These are phyloP conservation scores for Amiota mariae DNA, from an alignment of 2,888 invertebrate species.

Conservation along the genomic window DNA sequence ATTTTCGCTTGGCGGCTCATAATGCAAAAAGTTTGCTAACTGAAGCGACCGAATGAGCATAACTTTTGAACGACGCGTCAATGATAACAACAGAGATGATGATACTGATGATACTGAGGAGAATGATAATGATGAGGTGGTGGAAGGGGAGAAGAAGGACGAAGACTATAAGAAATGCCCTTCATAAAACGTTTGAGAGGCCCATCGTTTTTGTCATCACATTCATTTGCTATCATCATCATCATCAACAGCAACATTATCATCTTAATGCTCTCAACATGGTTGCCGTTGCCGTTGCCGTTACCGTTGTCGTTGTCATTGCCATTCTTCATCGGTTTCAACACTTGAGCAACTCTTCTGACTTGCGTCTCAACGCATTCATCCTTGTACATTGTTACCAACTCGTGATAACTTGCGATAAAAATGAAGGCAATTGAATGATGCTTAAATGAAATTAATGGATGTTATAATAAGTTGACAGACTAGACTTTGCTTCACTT, in stretches of 20 bases:
- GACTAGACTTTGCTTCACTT: constrained; percentile 39
- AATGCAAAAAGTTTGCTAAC: constrained; percentile 13
- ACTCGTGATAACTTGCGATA: constrained; percentile 62
- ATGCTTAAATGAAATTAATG: constrained; percentile 69
- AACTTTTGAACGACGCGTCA: background rate
- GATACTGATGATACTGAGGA: background rate
- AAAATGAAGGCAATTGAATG: constrained; percentile 69
- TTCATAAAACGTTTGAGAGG: background rate
- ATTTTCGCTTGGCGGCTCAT: constrained; percentile 15
- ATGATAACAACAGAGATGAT: background rate
- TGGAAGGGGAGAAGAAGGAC: background rate
- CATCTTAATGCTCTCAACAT: background rate
- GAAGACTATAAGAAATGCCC: background rate
- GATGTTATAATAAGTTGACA: constrained; percentile 68
- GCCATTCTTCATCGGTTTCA: constrained; percentile 5
- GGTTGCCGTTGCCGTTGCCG: too few species aligned
- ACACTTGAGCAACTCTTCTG: constrained; percentile 9
- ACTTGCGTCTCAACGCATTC: constrained; percentile 25
- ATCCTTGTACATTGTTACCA: constrained; percentile 45
- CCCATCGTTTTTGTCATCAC: background rate
- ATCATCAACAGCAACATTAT: background rate
- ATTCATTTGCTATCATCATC: background rate
- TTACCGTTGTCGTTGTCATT: background rate
- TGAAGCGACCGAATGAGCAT: background rate
- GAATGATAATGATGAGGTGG: too few species aligned